These are phyloP conservation scores for Andrena bicolor DNA, from an alignment of 2,888 invertebrate species.

Conservation along the genomic window DNA sequence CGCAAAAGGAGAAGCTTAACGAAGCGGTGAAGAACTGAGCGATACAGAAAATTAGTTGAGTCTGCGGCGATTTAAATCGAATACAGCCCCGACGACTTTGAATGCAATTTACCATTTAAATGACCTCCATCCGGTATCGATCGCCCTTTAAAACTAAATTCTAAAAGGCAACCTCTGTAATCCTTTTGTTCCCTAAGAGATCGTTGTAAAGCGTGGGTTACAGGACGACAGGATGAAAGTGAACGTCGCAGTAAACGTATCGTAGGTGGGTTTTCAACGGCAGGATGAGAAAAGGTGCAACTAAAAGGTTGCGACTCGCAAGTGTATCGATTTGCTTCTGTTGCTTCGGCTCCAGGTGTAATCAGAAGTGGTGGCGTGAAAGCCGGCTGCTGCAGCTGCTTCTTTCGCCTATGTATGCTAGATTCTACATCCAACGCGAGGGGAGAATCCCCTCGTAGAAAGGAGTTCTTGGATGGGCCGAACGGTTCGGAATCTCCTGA, in stretches of 20 bases:
- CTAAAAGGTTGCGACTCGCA: not conserved
- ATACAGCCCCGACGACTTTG: not conserved
- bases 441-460: not conserved
- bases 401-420: not conserved
- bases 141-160: not conserved
- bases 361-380: not conserved
- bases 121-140: constrained; percentile 14
- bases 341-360: not conserved
- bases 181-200: not conserved
- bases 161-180: not conserved
- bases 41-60: not conserved
- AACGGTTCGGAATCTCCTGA: not conserved
- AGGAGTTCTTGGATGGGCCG: no score
- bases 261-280: not conserved
- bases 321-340: constrained; percentile 2
- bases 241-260: not conserved
- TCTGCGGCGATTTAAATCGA: not conserved
- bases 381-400: not conserved
- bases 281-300: not conserved
- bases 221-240: not conserved
- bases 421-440: not conserved
- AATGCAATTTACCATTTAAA: constrained; percentile 25
- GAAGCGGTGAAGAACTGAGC: not conserved
- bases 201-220: not conserved
- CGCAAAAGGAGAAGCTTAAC: constrained; percentile 5